Conservation (phyloP, 2,797 vertebrate species). For the Alca torda region DNA sequence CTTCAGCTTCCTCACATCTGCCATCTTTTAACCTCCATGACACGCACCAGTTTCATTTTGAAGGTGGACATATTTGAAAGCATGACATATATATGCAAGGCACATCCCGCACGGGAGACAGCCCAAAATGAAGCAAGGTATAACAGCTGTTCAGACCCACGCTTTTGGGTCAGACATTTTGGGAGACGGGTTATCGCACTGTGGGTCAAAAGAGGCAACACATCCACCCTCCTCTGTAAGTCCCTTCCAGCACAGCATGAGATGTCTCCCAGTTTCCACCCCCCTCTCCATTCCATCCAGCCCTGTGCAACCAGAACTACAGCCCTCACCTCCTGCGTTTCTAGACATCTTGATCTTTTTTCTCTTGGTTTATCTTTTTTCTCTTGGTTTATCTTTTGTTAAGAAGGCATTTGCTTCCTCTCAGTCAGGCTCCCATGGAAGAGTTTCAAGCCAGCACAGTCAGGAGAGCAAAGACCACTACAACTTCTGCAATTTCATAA, state of each 20-base stretch:
- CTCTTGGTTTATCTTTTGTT: background rate
- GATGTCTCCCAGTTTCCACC: background rate
- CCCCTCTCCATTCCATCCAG: background rate
- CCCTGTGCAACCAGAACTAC: background rate
- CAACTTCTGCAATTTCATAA: background rate
- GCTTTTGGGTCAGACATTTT: background rate
- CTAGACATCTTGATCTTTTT: background rate
- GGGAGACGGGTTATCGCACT: background rate
- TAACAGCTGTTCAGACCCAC: background rate
- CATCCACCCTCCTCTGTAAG: background rate
- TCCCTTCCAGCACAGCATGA: background rate
- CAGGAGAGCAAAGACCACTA: background rate
- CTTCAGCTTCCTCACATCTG: background rate
- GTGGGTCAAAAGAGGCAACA: background rate
- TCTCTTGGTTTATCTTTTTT: background rate
- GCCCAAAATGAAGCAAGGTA: background rate
- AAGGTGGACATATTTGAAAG: background rate
- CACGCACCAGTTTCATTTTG: background rate
- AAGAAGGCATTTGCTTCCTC: background rate
- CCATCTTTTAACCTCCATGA: background rate
- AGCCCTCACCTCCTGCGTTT: background rate
- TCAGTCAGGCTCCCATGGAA: background rate
- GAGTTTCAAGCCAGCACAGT: background rate
- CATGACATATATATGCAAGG: background rate
- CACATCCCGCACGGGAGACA: rapidly evolving